Evolutionary conservation across 2,797 vertebrate genomes (phyloP), one percentile per base, ranked within the genome.

Genomic region (Syndactyla subalaris): DNA sequence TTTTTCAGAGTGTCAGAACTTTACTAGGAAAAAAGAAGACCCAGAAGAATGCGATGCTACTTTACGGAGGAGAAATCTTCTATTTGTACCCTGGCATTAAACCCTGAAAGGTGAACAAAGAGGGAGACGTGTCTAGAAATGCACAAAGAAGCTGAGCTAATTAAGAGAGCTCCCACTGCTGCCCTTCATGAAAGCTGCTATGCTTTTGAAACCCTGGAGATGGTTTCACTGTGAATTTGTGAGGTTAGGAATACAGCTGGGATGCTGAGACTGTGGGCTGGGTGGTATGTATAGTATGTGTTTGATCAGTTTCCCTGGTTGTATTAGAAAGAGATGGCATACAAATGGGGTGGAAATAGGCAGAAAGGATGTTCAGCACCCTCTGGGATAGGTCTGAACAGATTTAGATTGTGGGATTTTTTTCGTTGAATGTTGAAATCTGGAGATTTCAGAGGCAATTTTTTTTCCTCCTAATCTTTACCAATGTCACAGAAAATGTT

Each of bases 261-360:
- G 95, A 95, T 89, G 91, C 92, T 96, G 96, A 95, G 62, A 84
- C 96, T 98, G 97, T 96, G 97, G 98, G 96, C 85, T 97, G 81
- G 29, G 66, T 93, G 97, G 97, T 96, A 98, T 98, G 97, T 98
- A 95, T 94, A 97, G 97, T 98, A 98, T 98, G 98, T 61, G 92
- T 98, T 98, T 98, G 97, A 98, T 98, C 98, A 98, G 97, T 97
- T 97, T 98, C 95, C 95, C 96, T 17, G 43, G 61, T 96, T 94
- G 94, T 80, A 91, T 95, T 92, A 95, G 97, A 96, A 96, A 97
- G 95, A 97, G 95, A 94, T 91, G 93, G 95, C 89, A 91, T 68
- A 96, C 94, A 88, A 97, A 94, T 87, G 80, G 94, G 89, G 81
- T 96, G 84, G 61, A 97, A 96, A 95, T 79, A 95, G 78, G 88